Conservation (phyloP, 2,113 vertebrate genomes). For the Protobothrops mucrosquamatus region DNA sequence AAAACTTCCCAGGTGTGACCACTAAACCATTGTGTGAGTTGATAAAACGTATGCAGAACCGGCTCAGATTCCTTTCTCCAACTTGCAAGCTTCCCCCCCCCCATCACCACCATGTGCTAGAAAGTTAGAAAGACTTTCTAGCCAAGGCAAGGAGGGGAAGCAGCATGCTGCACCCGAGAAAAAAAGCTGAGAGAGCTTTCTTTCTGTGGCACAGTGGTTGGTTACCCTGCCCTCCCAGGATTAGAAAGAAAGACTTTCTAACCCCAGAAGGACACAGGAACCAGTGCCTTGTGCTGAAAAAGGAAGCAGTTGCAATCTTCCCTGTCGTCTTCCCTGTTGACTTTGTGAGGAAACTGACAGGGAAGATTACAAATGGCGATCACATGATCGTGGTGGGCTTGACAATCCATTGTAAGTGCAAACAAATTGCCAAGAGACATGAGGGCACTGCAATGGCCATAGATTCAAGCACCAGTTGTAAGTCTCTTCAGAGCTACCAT, state of each 20-base stretch:
- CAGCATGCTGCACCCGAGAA: background rate
- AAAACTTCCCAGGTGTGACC: background rate
- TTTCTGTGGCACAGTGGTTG: background rate
- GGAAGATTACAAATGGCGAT: background rate
- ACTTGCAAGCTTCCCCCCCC: background rate
- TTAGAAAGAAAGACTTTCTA: background rate
- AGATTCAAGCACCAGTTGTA: background rate
- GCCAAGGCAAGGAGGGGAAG: background rate
- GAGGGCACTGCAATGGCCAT: background rate
- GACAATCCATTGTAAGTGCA: background rate
- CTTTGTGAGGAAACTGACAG: background rate
- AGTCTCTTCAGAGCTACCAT: too few relatives aligned
- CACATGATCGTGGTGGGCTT: background rate
- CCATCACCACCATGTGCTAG: background rate
- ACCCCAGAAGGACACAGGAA: background rate
- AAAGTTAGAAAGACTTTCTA: background rate
- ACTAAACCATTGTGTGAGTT: background rate
- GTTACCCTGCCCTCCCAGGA: background rate
- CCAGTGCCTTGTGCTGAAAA: background rate
- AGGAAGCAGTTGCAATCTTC: background rate
- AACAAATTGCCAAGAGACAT: background rate
- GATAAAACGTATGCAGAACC: background rate
- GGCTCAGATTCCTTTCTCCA: background rate
- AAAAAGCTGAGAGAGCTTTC: background rate
- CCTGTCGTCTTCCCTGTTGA: background rate